phyloP scores from a whole-genome alignment of 2,888 invertebrate species.

The Dioctria rufipes region DNA sequence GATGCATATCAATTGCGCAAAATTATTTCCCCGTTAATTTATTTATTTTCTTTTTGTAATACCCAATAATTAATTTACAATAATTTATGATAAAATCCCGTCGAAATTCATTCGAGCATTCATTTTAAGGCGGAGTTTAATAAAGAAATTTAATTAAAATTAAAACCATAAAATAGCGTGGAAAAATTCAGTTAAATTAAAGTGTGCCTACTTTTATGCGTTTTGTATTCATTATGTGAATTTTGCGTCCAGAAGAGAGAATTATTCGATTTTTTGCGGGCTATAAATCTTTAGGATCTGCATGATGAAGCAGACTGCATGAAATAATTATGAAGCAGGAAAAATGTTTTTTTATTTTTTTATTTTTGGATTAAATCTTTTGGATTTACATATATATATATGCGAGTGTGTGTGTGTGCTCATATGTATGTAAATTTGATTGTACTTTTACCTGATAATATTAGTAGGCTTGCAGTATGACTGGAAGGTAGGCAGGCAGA shows the following conservation, averaged over 20 bases:
- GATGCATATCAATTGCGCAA: no score
- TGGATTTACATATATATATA: not conserved
- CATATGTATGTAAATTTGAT: not conserved
- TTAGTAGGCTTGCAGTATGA: not conserved
- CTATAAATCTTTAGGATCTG: slow-evolving; percentile 1
- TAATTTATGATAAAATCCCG: no score
- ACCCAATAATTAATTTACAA: no score
- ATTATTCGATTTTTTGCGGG: slow-evolving; percentile 3
- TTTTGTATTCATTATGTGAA: not conserved
- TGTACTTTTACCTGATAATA: not conserved
- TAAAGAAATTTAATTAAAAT: no score
- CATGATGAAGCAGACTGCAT: slow-evolving; percentile 5
- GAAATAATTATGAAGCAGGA: slow-evolving; percentile 6
- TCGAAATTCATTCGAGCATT: no score
- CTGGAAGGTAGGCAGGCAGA: no score
- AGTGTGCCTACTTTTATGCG: not conserved
- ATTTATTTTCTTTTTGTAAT: no score
- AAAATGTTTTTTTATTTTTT: not conserved
- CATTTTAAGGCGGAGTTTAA: no score
- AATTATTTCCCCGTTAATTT: no score
- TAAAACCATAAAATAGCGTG: no score
- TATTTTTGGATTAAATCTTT: not conserved
- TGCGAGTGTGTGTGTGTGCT: not conserved
- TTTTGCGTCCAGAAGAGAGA: not conserved
- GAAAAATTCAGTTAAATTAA: no score